Conservation (phyloP, 2,888 invertebrate species). For the Netelia melanura region DNA sequence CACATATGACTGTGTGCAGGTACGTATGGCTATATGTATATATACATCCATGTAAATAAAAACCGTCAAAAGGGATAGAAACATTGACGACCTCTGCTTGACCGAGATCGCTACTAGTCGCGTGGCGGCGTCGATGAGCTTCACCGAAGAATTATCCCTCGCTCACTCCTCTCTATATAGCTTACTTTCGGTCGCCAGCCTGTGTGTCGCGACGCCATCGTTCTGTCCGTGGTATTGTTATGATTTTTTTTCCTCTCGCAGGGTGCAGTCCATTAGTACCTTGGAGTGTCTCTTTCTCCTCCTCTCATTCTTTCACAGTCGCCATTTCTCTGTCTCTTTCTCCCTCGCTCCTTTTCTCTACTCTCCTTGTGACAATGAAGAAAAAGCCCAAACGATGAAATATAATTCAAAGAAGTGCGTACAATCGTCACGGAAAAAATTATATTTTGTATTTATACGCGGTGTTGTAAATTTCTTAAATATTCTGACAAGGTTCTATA, state of each 20-base stretch:
- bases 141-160: not conserved
- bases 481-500: too few species aligned
- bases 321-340: not conserved
- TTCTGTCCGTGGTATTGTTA: not conserved
- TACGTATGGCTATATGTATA: not conserved
- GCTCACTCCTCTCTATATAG: not conserved
- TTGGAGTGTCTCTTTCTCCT: not conserved
- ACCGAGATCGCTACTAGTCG: not conserved
- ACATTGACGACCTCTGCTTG: constrained; percentile 7
- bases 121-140: not conserved
- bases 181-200: not conserved
- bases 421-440: too few species aligned
- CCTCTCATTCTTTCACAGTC: not conserved
- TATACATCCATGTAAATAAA: not conserved
- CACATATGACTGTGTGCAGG: not conserved
- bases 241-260: not conserved
- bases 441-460: too few species aligned
- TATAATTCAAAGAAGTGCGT: too few species aligned
- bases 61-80: not conserved
- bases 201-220: not conserved
- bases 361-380: too few species aligned
- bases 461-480: too few species aligned
- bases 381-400: too few species aligned
- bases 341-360: not conserved
- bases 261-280: not conserved